Evolutionary conservation across 2,888 invertebrate species (phyloP).

Genomic region (Eupsilia transversa): DNA sequence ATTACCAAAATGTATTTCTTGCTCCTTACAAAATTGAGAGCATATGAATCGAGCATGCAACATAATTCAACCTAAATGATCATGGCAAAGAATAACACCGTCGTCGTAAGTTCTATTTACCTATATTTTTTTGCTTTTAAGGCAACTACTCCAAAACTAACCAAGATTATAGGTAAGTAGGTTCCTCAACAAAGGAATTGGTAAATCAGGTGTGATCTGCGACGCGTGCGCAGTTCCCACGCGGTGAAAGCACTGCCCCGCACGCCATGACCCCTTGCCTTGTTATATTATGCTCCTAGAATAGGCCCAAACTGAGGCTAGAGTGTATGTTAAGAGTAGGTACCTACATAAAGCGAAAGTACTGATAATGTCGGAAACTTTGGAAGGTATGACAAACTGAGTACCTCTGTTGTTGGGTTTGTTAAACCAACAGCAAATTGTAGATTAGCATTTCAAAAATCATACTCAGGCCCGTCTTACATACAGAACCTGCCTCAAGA

Average conservation of each 20-base stretch:
- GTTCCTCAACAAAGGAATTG: conserved; percentile 34
- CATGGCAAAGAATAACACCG: neutral
- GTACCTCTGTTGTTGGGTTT: neutral
- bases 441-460: neutral
- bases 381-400: neutral
- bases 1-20: conserved; percentile 1
- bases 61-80: neutral
- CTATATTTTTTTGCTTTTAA: too few species aligned
- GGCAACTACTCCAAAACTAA: neutral
- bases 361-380: neutral
- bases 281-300: conserved; percentile 39
- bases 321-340: neutral
- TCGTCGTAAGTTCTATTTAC: too few species aligned
- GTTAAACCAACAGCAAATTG: neutral
- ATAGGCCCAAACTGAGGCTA: conserved; percentile 20
- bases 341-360: conserved; percentile 32
- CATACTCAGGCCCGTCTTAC: too few species aligned
- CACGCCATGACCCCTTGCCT: conserved; percentile 62
- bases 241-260: conserved; percentile 69
- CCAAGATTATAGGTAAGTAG: conserved; percentile 11
- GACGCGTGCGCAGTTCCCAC: conserved; percentile 66
- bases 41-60: conserved; percentile 2
- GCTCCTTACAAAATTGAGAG: neutral
- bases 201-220: conserved; percentile 59
- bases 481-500: too few species aligned